These are phyloP conservation scores for Sisyra nigra DNA, from an alignment of 2,888 invertebrate genomes.

Conservation along the genomic window DNA sequence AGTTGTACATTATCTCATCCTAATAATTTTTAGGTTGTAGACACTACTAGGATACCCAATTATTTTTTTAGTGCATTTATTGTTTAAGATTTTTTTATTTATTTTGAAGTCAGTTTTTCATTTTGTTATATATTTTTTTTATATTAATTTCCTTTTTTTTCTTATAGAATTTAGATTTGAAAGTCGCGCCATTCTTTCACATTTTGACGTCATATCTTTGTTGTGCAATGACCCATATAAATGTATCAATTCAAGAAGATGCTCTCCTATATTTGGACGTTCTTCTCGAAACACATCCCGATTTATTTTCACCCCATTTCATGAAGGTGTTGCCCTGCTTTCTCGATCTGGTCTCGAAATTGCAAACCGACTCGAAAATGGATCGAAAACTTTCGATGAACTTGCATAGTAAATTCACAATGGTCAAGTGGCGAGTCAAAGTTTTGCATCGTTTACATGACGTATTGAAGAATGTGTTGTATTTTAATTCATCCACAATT, in stretches of 20 bases:
- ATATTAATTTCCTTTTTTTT: conserved; percentile 4
- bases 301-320: conserved; percentile 46
- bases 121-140: too few species aligned
- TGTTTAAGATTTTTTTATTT: too few species aligned
- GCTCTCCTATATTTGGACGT: conserved; percentile 64
- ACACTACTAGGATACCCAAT: too few species aligned
- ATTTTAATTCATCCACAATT: not conserved
- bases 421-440: conserved; percentile 56
- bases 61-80: too few species aligned
- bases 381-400: conserved; percentile 52
- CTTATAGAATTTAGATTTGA: conserved; percentile 28
- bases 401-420: conserved; percentile 54
- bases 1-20: too few species aligned
- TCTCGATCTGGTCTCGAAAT: conserved; percentile 68
- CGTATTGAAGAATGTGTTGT: conserved; percentile 31
- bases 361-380: conserved; percentile 44
- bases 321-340: conserved; percentile 63
- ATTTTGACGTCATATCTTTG: conserved; percentile 62
- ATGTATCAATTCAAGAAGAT: conserved; percentile 65
- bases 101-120: too few species aligned
- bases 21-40: too few species aligned
- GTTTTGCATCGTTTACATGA: conserved; percentile 55
- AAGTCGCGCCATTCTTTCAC: conserved; percentile 57
- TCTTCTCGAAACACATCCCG: conserved; percentile 48
- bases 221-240: conserved; percentile 84